Base-by-base conservation (phyloP, 2,113 vertebrate genomes). In the Paracanthobrama guichenoti region DNA sequence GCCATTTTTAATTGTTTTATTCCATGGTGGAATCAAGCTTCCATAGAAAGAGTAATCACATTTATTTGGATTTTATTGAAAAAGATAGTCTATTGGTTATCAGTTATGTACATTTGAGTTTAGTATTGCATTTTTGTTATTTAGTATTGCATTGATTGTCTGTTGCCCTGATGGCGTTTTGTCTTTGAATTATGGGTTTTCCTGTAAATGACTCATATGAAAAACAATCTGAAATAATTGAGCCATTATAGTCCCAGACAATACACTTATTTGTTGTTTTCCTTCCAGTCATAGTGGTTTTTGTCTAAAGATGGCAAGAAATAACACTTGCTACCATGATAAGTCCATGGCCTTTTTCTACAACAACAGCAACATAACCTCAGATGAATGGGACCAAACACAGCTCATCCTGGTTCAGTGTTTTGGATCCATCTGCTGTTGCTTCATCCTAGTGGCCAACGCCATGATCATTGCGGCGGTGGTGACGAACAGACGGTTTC, bases 401-500 rank as follows among this genome's bases (percentile, higher is more conserved):
- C 93, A 95, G 31, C 95, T 98, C 69, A 92, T 96, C 48, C 86
- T 95, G 20, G 95, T 97, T 82, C 92, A 96, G 71, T 95, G 95
- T 60, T 94, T 96, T 74, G 97, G 97, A 64, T 96, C 96, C 0
- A 92, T 98, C 76, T 98, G 97, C 94, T 98, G 97, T 90, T 91
- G 95, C 75, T 98, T 99, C 89, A 99, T 99, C 90, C 96, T 99
- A 77, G 91, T 97, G 88, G 96, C 96, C n/a, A 99, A 99, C 75
- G 93, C 94, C 28, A 89, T 99, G 94, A 96, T 99, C 90, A 96
- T 99, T 6, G 95, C 96, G 2, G 97, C 97, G 0, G 96, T 99
- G 86, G 93, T 98, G 87, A 98, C 95, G 86, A 99, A 99, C 92
- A 96, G 94, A 88, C 94, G 95, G 75, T 98, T 99, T 87, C 98